Conservation (phyloP, 2,888 invertebrate genomes). For the Antheraea yamamai region DNA sequence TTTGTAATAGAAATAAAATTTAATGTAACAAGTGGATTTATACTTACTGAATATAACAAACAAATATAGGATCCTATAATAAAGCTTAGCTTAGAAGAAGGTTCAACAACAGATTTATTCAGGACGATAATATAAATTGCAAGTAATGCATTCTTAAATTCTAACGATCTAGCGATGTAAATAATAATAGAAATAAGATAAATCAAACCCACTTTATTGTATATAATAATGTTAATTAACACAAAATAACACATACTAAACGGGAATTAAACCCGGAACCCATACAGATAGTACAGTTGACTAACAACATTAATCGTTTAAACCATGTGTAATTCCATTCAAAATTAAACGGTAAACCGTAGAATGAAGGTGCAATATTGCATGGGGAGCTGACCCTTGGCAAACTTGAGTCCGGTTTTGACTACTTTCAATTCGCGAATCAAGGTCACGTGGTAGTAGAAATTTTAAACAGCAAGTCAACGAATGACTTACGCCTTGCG, state of each 20-base stretch:
- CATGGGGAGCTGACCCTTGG: slow-evolving; percentile 11
- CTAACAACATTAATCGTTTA: slow-evolving; percentile 2
- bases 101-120: neutral
- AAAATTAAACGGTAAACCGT: slow-evolving; percentile 6
- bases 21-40: neutral
- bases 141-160: neutral
- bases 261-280: slow-evolving; percentile 13
- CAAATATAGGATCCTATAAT: neutral
- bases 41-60: neutral
- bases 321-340: neutral
- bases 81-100: neutral
- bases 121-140: neutral
- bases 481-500: slow-evolving; percentile 6
- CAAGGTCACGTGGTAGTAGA: slow-evolving; percentile 61
- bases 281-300: neutral
- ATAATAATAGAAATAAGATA: no score
- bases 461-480: slow-evolving; percentile 41
- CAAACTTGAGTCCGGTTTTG: slow-evolving; percentile 48
- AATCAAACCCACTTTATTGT: no score
- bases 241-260: neutral
- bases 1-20: neutral
- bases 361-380: slow-evolving; percentile 13
- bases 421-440: slow-evolving; percentile 68
- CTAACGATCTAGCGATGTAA: no score
- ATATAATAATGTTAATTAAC: neutral